Percentiles rank a stretch among this genome's conserved stretches.
Evolutionary conservation across 2,113 vertebrate species (phyloP).

Genomic region (Morone saxatilis): DNA sequence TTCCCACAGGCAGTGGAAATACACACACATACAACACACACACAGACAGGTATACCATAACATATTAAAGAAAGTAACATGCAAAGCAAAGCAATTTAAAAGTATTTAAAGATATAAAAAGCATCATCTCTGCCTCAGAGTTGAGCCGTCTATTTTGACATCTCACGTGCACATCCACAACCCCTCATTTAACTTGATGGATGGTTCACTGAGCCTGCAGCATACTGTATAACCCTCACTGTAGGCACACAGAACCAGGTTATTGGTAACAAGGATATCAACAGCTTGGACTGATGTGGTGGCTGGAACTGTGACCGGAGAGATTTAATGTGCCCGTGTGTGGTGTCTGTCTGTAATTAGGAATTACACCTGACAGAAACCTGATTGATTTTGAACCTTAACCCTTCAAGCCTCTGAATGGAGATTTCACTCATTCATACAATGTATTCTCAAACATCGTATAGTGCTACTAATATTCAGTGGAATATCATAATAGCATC

Average conservation of each 20-base stretch:
- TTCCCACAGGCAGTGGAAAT: slow-evolving; percentile 9
- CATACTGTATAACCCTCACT: slow-evolving; percentile 37
- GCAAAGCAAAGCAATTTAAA: not conserved
- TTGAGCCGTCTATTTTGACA: slow-evolving; percentile 35
- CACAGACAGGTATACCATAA: slow-evolving; percentile 22
- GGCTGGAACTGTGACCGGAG: slow-evolving; percentile 45
- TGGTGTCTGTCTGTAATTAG: not conserved
- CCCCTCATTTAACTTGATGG: slow-evolving; percentile 65
- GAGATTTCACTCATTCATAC: slow-evolving; percentile 9
- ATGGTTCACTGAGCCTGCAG: slow-evolving; percentile 62
- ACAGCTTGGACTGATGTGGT: slow-evolving; percentile 65
- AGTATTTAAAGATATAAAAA: slow-evolving; percentile 23
- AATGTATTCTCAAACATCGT: not conserved
- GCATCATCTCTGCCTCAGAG: not conserved
- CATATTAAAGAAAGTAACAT: slow-evolving; percentile 34
- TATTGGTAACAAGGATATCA: slow-evolving; percentile 72
- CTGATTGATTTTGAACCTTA: not conserved
- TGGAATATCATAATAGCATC: no score
- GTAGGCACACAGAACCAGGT: slow-evolving; percentile 41
- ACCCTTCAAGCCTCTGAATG: not conserved
- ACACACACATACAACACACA: slow-evolving; percentile 13
- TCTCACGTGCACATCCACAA: slow-evolving; percentile 9
- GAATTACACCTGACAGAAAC: not conserved
- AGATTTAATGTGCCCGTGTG: slow-evolving; percentile 20
- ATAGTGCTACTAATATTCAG: no score